phyloP scores from a whole-genome alignment of 2,888 invertebrate species.

The Lycia hirtaria region DNA sequence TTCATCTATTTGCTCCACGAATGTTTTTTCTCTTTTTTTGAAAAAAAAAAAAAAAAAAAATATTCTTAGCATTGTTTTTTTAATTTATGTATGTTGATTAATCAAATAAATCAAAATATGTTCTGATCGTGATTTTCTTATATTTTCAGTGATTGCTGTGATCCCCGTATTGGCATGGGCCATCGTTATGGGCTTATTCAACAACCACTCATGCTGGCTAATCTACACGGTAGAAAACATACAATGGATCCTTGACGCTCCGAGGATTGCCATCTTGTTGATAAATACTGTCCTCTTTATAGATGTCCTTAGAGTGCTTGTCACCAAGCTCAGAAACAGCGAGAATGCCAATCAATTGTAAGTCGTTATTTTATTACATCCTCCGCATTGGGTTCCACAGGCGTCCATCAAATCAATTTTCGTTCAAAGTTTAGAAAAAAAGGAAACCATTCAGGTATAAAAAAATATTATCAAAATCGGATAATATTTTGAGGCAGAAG shows the following conservation, averaged over 20 bases:
- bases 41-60: too few relatives aligned
- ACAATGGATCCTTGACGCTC: conserved; percentile 87
- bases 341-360: conserved; percentile 80
- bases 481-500: too few relatives aligned
- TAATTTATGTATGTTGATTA: too few relatives aligned
- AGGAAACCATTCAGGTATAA: too few relatives aligned
- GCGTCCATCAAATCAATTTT: too few relatives aligned
- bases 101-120: too few relatives aligned
- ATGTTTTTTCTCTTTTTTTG: too few relatives aligned
- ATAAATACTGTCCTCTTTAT: conserved; percentile 86
- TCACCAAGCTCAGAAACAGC: conserved; percentile 86
- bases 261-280: conserved; percentile 83
- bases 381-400: too few relatives aligned
- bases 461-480: too few relatives aligned
- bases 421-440: too few relatives aligned
- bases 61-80: too few relatives aligned
- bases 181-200: conserved; percentile 72
- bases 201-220: conserved; percentile 87
- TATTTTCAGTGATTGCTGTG: conserved; percentile 70
- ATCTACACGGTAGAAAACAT: conserved; percentile 81
- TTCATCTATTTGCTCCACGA: too few relatives aligned
- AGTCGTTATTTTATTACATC: conserved; percentile 35
- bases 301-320: conserved; percentile 87
- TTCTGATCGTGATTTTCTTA: neutral
- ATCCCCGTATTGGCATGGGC: conserved; percentile 86